A percentile compares a stretch with the other conserved stretches of the same genome.
These are phyloP conservation scores for Acronicta aceris DNA, from an alignment of 2,888 invertebrate species.

Conservation along the genomic window DNA sequence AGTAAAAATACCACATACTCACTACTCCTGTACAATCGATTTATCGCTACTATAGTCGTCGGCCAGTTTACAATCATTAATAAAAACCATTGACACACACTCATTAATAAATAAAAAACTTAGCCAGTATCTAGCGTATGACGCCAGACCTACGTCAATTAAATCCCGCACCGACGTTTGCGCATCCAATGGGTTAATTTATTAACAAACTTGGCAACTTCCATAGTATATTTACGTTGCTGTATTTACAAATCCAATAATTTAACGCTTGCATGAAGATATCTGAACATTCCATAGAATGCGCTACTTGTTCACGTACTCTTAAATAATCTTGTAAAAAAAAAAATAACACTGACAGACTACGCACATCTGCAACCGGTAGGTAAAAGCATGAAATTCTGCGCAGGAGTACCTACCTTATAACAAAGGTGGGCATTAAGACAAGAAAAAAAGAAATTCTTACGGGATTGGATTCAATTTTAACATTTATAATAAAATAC, in stretches of 20 bases:
- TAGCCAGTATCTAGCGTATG: slow-evolving; percentile 18
- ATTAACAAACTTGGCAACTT: slow-evolving; percentile 52
- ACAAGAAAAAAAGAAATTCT: too few relatives aligned
- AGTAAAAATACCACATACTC: not conserved
- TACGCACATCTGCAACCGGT: too few relatives aligned
- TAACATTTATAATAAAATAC: too few relatives aligned
- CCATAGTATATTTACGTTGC: slow-evolving; percentile 23
- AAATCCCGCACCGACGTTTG: slow-evolving; percentile 18
- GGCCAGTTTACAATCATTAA: slow-evolving; percentile 25
- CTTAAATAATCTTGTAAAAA: too few relatives aligned
- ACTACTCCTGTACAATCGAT: not conserved
- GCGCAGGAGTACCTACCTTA: too few relatives aligned
- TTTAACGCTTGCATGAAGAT: slow-evolving; percentile 24
- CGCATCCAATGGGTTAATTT: slow-evolving; percentile 44
- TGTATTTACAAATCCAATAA: slow-evolving; percentile 34
- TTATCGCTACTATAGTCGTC: slow-evolving; percentile 5
- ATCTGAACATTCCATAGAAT: slow-evolving; percentile 23
- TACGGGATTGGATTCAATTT: too few relatives aligned
- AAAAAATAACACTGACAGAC: too few relatives aligned
- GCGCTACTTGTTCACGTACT: not conserved
- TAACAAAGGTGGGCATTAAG: too few relatives aligned
- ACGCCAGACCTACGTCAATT: slow-evolving; percentile 42
- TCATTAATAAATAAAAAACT: slow-evolving; percentile 28
- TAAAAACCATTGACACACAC: slow-evolving; percentile 13
- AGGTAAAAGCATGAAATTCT: too few relatives aligned